These are phyloP conservation scores for Prionace glauca DNA, from an alignment of 2,797 vertebrate genomes.

Conservation along the genomic window DNA sequence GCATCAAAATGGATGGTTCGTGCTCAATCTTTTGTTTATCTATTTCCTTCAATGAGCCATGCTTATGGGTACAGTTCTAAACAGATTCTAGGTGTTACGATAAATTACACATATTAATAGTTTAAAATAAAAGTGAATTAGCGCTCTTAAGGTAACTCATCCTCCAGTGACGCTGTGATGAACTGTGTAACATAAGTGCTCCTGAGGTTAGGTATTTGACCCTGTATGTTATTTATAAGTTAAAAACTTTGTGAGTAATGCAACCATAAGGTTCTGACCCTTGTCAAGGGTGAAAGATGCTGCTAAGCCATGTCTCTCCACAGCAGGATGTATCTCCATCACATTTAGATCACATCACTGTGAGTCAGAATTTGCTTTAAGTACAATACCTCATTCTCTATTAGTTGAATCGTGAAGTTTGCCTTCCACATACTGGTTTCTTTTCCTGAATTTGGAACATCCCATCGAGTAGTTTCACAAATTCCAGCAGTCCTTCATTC, in stretches of 20 bases:
- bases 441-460: neutral
- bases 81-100: neutral
- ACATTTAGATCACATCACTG: neutral
- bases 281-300: neutral
- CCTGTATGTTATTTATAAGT: constrained; percentile 13
- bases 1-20: neutral
- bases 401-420: neutral
- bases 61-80: neutral
- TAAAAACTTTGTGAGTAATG: constrained; percentile 10
- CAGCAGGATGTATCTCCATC: neutral
- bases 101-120: neutral
- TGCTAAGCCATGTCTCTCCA: neutral
- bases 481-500: too few relatives aligned
- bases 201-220: constrained; percentile 15
- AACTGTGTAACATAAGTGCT: neutral
- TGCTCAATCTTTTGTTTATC: neutral
- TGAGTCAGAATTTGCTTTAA: neutral
- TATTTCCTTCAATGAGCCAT: neutral
- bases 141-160: neutral
- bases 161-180: neutral
- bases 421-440: neutral
- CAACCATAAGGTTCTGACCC: neutral
- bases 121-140: constrained; percentile 12
- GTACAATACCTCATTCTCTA: neutral
- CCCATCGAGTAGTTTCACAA: neutral